These are phyloP conservation scores for Drosophila aff. DNA, from an alignment of 1,140 invertebrate genomes.

Conservation along the genomic window DNA sequence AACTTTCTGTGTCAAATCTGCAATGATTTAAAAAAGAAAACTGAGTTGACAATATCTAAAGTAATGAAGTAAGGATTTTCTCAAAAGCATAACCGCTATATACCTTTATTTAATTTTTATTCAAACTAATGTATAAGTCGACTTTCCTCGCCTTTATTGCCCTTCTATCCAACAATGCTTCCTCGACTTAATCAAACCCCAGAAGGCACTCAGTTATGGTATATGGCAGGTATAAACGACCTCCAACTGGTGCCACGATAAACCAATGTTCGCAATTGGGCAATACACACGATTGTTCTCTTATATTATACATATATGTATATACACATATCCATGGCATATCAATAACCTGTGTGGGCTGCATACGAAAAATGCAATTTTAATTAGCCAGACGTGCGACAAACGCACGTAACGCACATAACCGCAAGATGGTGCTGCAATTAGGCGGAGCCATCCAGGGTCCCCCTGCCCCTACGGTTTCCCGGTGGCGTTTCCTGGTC, in stretches of 20 bases:
- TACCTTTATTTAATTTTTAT: too few species aligned
- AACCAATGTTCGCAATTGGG: conserved; percentile 12
- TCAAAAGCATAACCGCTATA: too few species aligned
- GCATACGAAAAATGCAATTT: conserved; percentile 76
- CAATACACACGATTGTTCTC: conserved; percentile 2
- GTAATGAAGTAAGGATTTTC: too few species aligned
- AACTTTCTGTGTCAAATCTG: too few species aligned
- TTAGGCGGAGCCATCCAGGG: conserved; percentile 60
- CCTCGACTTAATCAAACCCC: conserved; percentile 31
- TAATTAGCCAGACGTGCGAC: conserved; percentile 81
- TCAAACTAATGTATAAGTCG: too few species aligned
- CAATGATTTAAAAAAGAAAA: too few species aligned
- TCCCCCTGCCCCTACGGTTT: not conserved
- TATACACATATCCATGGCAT: conserved; percentile 46
- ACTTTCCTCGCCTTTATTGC: not conserved
- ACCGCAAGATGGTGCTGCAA: conserved; percentile 80
- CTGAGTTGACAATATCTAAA: too few species aligned
- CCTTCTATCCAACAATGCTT: not conserved
- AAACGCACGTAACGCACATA: conserved; percentile 78
- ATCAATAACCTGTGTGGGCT: conserved; percentile 61
- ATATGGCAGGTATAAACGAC: conserved; percentile 12
- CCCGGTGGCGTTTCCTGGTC: conserved; percentile 3
- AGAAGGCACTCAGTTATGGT: conserved; percentile 13
- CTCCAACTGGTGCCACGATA: conserved; percentile 48
- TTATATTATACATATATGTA: not conserved